Evolutionary conservation across 2,113 vertebrate genomes (phyloP).

Genomic region (Acinonyx jubatus): DNA sequence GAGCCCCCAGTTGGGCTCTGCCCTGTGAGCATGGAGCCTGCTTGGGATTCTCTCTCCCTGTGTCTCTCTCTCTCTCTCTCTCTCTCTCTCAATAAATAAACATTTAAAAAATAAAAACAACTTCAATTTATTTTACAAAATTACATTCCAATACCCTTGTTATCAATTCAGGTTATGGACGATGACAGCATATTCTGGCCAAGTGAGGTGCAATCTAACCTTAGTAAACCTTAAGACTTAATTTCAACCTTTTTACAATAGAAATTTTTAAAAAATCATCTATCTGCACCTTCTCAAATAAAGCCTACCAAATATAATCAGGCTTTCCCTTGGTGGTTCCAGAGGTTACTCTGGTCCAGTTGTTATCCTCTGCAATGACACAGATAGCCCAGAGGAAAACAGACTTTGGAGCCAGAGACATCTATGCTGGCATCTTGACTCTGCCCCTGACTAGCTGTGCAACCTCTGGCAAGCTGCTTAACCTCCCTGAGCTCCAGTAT

Average conservation of each 20-base stretch:
- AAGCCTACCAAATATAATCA: not conserved
- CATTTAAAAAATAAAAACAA: not conserved
- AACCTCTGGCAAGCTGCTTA: not conserved
- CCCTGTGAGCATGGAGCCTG: no score
- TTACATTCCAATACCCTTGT: not conserved
- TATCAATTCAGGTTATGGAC: not conserved
- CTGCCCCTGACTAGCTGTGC: not conserved
- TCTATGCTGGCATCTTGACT: not conserved
- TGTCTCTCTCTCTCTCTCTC: no score
- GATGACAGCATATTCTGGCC: not conserved
- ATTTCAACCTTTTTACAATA: not conserved
- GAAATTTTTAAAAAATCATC: not conserved
- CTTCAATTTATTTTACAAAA: not conserved
- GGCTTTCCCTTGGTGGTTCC: not conserved
- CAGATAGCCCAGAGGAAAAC: not conserved
- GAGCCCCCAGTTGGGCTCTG: no score
- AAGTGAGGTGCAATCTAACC: not conserved
- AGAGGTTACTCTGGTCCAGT: not conserved
- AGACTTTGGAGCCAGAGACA: not conserved
- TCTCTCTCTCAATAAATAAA: no score
- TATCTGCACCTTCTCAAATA: not conserved
- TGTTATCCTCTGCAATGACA: not conserved
- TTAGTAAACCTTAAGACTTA: slow-evolving; percentile 12
- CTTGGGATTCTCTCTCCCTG: no score
- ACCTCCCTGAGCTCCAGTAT: not conserved